Conservation (phyloP, 2,113 vertebrate species). For the Corydoras sp. region DNA sequence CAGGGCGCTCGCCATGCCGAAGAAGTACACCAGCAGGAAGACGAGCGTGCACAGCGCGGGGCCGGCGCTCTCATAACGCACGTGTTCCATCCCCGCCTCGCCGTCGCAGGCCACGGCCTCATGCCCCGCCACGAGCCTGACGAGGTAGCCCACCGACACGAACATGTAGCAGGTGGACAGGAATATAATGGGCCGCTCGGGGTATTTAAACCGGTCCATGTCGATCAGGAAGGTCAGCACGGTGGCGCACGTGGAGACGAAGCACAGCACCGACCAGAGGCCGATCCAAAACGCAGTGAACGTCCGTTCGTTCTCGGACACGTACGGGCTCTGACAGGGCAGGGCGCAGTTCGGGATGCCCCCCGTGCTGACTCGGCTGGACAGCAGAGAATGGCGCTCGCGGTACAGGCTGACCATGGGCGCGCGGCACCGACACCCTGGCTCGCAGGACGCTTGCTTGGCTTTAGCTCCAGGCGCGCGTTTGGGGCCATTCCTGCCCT, state of each 20-base stretch:
- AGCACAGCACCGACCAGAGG: constrained; percentile 86
- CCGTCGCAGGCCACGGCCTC: constrained; percentile 76
- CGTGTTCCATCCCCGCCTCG: background rate
- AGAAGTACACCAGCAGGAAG: constrained; percentile 85
- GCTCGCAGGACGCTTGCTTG: background rate
- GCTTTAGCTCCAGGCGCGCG: background rate
- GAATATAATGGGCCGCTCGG: constrained; percentile 89
- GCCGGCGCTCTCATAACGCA: background rate
- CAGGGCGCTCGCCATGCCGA: constrained; percentile 86
- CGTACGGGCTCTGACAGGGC: constrained; percentile 54
- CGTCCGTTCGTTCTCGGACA: constrained; percentile 78
- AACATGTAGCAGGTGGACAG: constrained; percentile 88
- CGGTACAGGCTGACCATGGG: background rate
- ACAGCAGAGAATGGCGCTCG: background rate
- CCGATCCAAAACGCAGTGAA: constrained; percentile 90
- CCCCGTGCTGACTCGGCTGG: background rate
- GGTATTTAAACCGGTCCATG: constrained; percentile 88
- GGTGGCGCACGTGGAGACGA: constrained; percentile 82
- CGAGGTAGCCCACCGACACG: constrained; percentile 80
- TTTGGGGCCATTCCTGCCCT: background rate
- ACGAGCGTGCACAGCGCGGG: constrained; percentile 77
- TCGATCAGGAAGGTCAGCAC: constrained; percentile 89
- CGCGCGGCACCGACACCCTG: background rate
- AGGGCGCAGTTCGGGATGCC: background rate
- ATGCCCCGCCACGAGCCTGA: constrained; percentile 71